Percentiles rank a stretch among this genome's conserved stretches.
phyloP scores from a whole-genome alignment of 2,888 invertebrate genomes.

The Ophion ventricosus region DNA sequence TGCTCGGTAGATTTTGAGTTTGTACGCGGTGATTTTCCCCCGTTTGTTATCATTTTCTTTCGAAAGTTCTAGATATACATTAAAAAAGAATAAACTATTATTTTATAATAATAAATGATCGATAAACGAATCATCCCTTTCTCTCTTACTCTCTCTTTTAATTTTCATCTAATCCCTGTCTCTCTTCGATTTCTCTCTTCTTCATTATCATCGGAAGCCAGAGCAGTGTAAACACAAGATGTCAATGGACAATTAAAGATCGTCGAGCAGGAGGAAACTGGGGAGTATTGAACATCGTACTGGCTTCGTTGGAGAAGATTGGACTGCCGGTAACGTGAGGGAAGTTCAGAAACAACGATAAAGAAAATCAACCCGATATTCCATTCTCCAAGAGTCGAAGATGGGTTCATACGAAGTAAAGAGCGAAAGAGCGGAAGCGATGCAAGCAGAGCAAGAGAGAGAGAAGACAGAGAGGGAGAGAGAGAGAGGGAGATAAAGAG shows the following conservation, averaged over 20 bases:
- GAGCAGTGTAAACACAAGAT: background rate
- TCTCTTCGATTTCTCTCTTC: background rate
- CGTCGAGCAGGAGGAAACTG: conserved; percentile 16
- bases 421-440: background rate
- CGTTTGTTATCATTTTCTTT: no score
- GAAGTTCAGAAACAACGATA: conserved; percentile 10
- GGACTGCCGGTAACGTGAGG: conserved; percentile 18
- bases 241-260: conserved; percentile 31
- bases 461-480: background rate
- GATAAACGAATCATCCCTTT: no score
- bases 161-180: background rate
- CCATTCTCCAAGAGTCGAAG: conserved; percentile 35
- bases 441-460: no score
- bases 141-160: no score
- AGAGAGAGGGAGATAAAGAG: conserved; percentile 14
- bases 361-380: conserved; percentile 47
- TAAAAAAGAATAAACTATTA: background rate
- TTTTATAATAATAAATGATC: no score
- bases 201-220: conserved; percentile 4
- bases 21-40: background rate
- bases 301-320: conserved; percentile 26
- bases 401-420: conserved; percentile 2
- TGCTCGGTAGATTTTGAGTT: background rate
- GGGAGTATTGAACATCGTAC: conserved; percentile 18
- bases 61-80: no score